A percentile compares a stretch with the other conserved stretches of the same genome.
Evolutionary conservation across 1,140 invertebrate genomes (phyloP).

Genomic region (Bathynomus jamesi): DNA sequence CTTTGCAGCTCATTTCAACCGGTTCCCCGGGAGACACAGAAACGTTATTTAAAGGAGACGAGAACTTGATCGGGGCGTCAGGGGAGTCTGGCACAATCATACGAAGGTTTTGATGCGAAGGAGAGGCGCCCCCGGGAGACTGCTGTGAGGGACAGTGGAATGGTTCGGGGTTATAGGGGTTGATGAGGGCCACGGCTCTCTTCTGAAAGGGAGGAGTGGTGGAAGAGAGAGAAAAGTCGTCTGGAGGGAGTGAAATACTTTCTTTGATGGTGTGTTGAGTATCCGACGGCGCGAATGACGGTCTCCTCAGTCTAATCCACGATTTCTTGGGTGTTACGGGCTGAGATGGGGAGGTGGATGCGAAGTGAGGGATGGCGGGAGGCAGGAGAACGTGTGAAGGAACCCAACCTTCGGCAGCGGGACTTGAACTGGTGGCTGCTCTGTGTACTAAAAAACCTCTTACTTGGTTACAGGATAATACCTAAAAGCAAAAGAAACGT

Average conservation of each 20-base stretch:
- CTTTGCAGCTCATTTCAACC: conserved; percentile 42
- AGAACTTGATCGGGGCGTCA: conserved; percentile 26
- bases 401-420: background rate
- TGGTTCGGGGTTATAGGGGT: conserved; percentile 4
- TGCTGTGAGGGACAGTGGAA: conserved; percentile 19
- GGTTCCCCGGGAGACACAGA: conserved; percentile 43
- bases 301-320: background rate
- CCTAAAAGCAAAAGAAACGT: conserved; percentile 5
- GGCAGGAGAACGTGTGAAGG: background rate
- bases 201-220: conserved; percentile 51
- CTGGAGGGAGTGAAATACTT: conserved; percentile 30
- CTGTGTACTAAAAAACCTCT: conserved; percentile 42
- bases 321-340: background rate
- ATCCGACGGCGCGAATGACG: background rate
- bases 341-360: background rate
- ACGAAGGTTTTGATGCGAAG: conserved; percentile 19
- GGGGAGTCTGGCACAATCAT: conserved; percentile 26
- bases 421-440: background rate
- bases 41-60: conserved; percentile 41
- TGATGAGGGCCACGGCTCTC: background rate
- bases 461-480: conserved; percentile 41
- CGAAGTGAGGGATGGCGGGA: background rate
- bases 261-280: background rate
- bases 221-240: conserved; percentile 45
- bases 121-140: too few species aligned